A percentile compares a stretch with the other conserved stretches of the same genome.
These are phyloP conservation scores for Paguma larvata DNA, from an alignment of 2,797 vertebrate genomes.

Conservation along the genomic window DNA sequence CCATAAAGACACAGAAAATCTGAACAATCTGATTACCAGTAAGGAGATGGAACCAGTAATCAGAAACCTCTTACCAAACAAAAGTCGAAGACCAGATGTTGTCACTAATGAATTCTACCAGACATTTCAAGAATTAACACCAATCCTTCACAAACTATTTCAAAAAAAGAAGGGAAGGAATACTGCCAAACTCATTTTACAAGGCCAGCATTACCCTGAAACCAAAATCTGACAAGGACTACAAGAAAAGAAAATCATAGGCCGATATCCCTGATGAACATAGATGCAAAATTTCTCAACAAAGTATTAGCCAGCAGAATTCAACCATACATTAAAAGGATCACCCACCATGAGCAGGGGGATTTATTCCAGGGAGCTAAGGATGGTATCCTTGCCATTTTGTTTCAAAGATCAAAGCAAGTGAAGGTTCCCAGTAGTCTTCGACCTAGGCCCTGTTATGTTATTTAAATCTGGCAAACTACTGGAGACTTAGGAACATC, in stretches of 20 bases:
- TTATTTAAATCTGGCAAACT: neutral
- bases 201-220: neutral
- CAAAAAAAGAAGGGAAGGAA: neutral
- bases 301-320: neutral
- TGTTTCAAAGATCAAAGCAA: neutral
- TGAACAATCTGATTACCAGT: neutral
- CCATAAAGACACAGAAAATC: neutral
- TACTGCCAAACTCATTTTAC: neutral
- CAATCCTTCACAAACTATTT: neutral
- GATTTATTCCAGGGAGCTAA: neutral
- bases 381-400: neutral
- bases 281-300: neutral
- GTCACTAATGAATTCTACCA: neutral
- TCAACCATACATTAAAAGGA: neutral
- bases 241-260: neutral
- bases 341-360: neutral
- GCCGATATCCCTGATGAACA: neutral
- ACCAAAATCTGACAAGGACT: neutral
- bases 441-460: neutral
- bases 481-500: neutral
- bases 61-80: neutral
- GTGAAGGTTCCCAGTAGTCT: neutral
- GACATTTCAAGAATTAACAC: neutral
- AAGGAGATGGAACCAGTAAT: neutral
- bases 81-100: neutral